phyloP scores from a whole-genome alignment of 2,888 invertebrate genomes.

The Aspidiotus destructor region DNA sequence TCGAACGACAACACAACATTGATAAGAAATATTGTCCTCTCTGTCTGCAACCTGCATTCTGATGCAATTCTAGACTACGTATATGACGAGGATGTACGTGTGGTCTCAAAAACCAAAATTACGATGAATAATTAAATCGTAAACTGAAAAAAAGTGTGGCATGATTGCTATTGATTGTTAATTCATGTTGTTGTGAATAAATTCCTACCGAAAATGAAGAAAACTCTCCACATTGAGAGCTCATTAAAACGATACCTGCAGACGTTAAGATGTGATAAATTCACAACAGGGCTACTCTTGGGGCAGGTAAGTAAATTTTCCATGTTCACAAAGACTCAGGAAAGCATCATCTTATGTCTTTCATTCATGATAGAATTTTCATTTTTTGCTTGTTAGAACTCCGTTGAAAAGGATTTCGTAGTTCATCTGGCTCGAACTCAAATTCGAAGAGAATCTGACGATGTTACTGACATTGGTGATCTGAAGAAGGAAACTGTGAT shows the following conservation, averaged over 20 bases:
- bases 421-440: constrained; percentile 27
- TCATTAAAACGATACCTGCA: constrained; percentile 17
- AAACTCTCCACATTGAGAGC: constrained; percentile 17
- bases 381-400: neutral
- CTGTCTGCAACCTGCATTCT: too few relatives aligned
- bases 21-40: too few relatives aligned
- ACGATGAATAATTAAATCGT: too few relatives aligned
- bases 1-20: too few relatives aligned
- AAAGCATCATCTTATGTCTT: too few relatives aligned
- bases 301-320: constrained; percentile 21
- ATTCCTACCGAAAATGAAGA: constrained; percentile 13
- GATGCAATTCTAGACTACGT: too few relatives aligned
- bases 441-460: constrained; percentile 12
- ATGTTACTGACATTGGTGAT: constrained; percentile 1
- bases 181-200: too few relatives aligned
- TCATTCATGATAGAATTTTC: neutral
- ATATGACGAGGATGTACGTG: too few relatives aligned
- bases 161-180: too few relatives aligned
- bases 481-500: constrained; percentile 15
- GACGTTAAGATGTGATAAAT: constrained; percentile 17
- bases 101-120: too few relatives aligned
- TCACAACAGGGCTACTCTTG: constrained; percentile 19
- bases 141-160: too few relatives aligned
- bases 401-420: constrained; percentile 17
- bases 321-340: neutral